Percentiles rank a stretch among this genome's conserved stretches.
Conservation (phyloP, 2,113 vertebrate species). For the Hydropotes inermis region DNA sequence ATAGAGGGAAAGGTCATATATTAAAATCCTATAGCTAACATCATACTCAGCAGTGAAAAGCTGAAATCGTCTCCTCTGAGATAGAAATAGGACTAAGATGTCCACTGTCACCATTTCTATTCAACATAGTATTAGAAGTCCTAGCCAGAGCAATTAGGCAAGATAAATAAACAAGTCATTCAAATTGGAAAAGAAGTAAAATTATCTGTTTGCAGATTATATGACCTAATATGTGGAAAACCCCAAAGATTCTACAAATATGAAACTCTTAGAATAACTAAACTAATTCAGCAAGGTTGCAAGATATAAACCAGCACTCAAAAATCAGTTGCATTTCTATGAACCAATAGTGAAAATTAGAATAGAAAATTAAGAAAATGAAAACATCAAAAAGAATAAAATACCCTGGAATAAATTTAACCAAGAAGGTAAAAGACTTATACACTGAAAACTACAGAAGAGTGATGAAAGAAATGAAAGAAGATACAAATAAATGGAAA, state of each 20-base stretch:
- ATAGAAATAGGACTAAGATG: not conserved
- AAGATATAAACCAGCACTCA: not conserved
- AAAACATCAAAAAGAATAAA: not conserved
- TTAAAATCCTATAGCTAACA: not conserved
- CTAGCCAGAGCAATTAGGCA: not conserved
- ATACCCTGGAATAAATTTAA: not conserved
- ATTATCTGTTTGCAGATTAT: not conserved
- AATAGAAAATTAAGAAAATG: not conserved
- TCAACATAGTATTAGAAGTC: not conserved
- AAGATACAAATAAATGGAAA: not conserved
- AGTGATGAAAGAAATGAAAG: not conserved
- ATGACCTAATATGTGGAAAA: not conserved
- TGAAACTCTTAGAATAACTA: not conserved
- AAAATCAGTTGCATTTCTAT: not conserved
- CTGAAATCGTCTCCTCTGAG: not conserved
- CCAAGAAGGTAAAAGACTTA: not conserved
- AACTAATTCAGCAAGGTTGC: not conserved
- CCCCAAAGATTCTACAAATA: not conserved
- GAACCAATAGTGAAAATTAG: not conserved
- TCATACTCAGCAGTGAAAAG: not conserved
- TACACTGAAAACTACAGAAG: not conserved
- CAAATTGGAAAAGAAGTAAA: not conserved
- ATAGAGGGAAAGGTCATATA: not conserved
- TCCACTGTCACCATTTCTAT: not conserved
- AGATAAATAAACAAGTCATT: not conserved